Conservation (phyloP, 2,797 vertebrate genomes). For the Otolemur crassicaudatus region DNA sequence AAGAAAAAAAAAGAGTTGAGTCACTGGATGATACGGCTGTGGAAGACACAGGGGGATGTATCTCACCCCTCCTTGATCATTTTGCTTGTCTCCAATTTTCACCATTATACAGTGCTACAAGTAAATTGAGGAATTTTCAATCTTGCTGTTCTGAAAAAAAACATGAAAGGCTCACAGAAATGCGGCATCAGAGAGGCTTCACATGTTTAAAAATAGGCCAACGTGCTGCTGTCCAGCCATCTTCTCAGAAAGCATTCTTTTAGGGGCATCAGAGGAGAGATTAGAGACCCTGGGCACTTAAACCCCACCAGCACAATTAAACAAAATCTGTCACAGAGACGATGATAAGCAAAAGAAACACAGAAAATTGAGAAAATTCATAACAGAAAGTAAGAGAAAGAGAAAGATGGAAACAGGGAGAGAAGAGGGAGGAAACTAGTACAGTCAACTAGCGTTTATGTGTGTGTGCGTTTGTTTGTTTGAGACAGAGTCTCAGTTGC, state of each 20-base stretch:
- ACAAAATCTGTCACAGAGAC: neutral
- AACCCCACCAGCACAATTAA: neutral
- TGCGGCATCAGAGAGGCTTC: neutral
- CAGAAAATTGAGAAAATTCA: constrained; percentile 1
- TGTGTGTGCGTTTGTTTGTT: too few relatives aligned
- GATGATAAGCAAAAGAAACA: neutral
- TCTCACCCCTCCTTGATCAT: neutral
- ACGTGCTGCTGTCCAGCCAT: neutral
- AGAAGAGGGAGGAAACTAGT: neutral
- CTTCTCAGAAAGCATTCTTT: neutral
- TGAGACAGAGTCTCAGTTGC: too few relatives aligned
- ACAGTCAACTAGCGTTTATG: neutral
- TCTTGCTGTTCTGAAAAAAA: constrained; percentile 5
- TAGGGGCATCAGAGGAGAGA: neutral
- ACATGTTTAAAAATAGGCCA: neutral
- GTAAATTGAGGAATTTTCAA: neutral
- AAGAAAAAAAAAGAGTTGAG: neutral
- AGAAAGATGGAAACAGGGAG: neutral
- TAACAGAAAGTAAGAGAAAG: neutral
- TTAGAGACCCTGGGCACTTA: neutral
- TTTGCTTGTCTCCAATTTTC: neutral
- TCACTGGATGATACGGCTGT: neutral
- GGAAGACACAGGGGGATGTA: neutral
- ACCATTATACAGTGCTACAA: neutral
- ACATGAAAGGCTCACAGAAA: neutral